A percentile compares a stretch with the other conserved stretches of the same genome.
These are phyloP conservation scores for Sebastiscus albofasciatus DNA, from an alignment of 2,797 vertebrate genomes.

Conservation along the genomic window DNA sequence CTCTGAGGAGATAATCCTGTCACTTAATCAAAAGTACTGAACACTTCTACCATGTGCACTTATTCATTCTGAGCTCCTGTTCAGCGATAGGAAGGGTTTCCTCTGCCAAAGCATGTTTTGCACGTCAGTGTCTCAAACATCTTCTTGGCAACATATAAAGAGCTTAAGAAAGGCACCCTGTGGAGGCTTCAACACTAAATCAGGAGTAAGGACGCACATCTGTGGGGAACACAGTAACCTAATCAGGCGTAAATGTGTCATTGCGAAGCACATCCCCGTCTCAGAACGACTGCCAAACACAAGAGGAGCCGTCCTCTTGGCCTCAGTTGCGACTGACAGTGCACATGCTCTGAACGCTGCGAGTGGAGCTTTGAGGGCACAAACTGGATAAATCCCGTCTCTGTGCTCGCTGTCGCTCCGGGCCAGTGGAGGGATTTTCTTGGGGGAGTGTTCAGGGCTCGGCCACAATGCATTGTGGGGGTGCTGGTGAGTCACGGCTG, in stretches of 20 bases:
- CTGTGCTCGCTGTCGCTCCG: slow-evolving; percentile 50
- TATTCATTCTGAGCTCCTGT: slow-evolving; percentile 21
- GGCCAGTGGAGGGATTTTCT: slow-evolving; percentile 58
- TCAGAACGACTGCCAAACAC: slow-evolving; percentile 43
- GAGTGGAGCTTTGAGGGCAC: slow-evolving; percentile 55
- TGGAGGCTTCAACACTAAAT: slow-evolving; percentile 46
- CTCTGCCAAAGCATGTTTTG: slow-evolving; percentile 38
- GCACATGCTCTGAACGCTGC: slow-evolving; percentile 37
- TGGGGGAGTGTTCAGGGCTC: slow-evolving; percentile 38
- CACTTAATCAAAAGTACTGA: slow-evolving; percentile 40
- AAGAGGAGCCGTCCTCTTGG: slow-evolving; percentile 31
- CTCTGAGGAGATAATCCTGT: slow-evolving; percentile 36
- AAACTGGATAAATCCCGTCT: slow-evolving; percentile 60
- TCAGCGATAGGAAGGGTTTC: neutral
- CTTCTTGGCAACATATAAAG: slow-evolving; percentile 40
- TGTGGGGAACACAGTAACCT: slow-evolving; percentile 43
- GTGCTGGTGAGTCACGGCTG: slow-evolving; percentile 62
- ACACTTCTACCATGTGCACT: neutral
- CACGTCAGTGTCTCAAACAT: slow-evolving; percentile 41
- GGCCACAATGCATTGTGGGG: slow-evolving; percentile 58
- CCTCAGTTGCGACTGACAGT: slow-evolving; percentile 44
- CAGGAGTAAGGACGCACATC: slow-evolving; percentile 46
- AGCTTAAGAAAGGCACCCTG: slow-evolving; percentile 40
- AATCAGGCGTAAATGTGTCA: slow-evolving; percentile 63
- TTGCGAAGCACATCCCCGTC: slow-evolving; percentile 26